phyloP scores from a whole-genome alignment of 2,797 vertebrate species.

The Tympanoctomys barrerae region DNA sequence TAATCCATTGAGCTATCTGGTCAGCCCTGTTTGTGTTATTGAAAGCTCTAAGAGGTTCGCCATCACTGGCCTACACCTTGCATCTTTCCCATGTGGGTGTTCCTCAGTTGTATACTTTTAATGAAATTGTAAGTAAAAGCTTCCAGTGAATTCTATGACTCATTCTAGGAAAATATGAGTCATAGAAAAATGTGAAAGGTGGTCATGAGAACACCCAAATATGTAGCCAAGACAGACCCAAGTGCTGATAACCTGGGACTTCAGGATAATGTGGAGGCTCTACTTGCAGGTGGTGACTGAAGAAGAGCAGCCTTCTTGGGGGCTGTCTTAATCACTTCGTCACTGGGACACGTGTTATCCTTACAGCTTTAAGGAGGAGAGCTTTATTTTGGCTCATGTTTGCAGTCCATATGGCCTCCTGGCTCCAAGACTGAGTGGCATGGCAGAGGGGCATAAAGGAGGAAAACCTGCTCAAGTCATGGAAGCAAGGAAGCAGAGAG shows the following conservation, averaged over 20 bases:
- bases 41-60: background rate
- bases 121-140: background rate
- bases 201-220: background rate
- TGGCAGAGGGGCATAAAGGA: background rate
- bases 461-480: background rate
- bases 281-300: background rate
- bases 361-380: background rate
- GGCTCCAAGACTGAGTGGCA: background rate
- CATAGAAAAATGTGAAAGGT: background rate
- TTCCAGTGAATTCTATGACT: background rate
- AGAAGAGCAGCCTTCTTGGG: background rate
- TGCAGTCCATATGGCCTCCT: background rate
- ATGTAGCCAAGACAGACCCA: background rate
- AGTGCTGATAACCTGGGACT: background rate
- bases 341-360: background rate
- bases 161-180: background rate
- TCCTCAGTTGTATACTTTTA: background rate
- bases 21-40: background rate
- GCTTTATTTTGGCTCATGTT: background rate
- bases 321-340: background rate
- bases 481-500: background rate
- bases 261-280: background rate
- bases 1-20: too few species aligned
- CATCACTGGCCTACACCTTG: background rate
- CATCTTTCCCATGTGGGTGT: background rate